Conservation (phyloP, 2,888 invertebrate genomes). For the Drosophila demipolita region DNA sequence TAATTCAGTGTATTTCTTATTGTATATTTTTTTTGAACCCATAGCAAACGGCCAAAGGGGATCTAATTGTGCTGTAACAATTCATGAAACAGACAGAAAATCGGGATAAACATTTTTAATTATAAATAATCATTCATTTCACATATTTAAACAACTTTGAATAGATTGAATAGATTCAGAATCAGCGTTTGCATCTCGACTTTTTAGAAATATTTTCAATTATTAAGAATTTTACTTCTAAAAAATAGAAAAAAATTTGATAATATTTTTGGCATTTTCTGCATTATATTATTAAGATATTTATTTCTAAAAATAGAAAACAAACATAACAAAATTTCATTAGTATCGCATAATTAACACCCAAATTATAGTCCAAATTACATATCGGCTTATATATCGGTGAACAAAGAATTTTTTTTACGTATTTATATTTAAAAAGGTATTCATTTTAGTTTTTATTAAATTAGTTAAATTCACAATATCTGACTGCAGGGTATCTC, state of each 20-base stretch:
- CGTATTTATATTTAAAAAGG: too few relatives aligned
- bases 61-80: not conserved
- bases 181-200: not conserved
- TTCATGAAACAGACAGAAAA: not conserved
- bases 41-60: not conserved
- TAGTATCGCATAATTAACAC: too few relatives aligned
- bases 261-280: too few relatives aligned
- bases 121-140: not conserved
- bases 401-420: too few relatives aligned
- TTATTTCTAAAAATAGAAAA: too few relatives aligned
- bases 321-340: too few relatives aligned
- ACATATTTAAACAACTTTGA: not conserved
- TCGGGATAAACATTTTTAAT: not conserved
- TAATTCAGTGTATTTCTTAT: slow-evolving; percentile 37
- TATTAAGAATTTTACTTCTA: not conserved
- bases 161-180: too few relatives aligned
- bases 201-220: not conserved
- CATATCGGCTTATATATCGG: too few relatives aligned
- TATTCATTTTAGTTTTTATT: too few relatives aligned
- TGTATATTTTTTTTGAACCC: slow-evolving; percentile 7
- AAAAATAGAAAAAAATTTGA: not conserved
- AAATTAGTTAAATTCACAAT: too few relatives aligned
- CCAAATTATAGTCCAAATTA: too few relatives aligned
- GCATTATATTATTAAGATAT: too few relatives aligned
- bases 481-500: not conserved